A percentile compares a stretch with the other conserved stretches of the same genome.
phyloP scores from a whole-genome alignment of 2,888 invertebrate species.

The Smittia aterrima region DNA sequence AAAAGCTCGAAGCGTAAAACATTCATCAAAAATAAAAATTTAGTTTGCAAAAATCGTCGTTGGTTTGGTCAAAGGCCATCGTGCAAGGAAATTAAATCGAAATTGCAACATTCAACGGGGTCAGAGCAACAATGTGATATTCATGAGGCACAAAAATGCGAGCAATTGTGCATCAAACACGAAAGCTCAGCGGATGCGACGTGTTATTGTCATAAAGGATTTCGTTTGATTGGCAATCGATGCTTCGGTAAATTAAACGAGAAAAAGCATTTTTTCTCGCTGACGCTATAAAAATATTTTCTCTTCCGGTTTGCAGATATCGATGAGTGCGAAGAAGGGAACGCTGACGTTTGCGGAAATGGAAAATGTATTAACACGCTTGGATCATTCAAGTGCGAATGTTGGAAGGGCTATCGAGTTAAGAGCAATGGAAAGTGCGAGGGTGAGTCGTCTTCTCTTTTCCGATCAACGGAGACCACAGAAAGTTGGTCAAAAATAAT shows the following conservation, averaged over 20 bases:
- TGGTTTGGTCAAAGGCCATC: conserved; percentile 44
- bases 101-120: conserved; percentile 41
- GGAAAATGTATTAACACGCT: conserved; percentile 54
- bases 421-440: conserved; percentile 47
- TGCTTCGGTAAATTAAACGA: conserved; percentile 44
- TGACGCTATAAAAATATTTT: neutral
- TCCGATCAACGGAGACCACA: neutral
- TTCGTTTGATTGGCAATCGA: conserved; percentile 48
- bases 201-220: conserved; percentile 56
- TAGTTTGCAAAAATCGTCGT: conserved; percentile 44
- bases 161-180: conserved; percentile 43
- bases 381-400: conserved; percentile 57
- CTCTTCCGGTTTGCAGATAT: conserved; percentile 50
- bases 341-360: conserved; percentile 53
- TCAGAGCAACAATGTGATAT: conserved; percentile 35
- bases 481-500: neutral
- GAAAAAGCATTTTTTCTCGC: neutral
- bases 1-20: conserved; percentile 32
- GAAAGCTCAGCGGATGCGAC: conserved; percentile 49
- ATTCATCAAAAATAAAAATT: conserved; percentile 41
- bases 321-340: conserved; percentile 54
- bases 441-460: conserved; percentile 42
- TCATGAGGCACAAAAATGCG: conserved; percentile 42
- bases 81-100: conserved; percentile 42
- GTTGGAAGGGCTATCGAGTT: conserved; percentile 53